Conservation (phyloP, 2,888 invertebrate genomes). For the Drosophila crucigera region DNA sequence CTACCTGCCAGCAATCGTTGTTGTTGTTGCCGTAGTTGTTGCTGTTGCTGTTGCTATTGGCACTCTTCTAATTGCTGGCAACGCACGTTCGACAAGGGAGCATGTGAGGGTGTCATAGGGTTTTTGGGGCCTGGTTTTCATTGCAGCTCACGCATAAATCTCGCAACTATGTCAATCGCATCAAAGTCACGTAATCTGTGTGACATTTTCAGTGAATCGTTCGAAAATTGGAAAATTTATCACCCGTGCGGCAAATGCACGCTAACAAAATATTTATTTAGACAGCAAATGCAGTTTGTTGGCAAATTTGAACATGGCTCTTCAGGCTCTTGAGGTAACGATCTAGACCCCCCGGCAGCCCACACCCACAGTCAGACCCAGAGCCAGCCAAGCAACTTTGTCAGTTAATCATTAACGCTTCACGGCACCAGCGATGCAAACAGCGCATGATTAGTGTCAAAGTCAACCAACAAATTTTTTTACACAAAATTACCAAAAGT, state of each 20-base stretch:
- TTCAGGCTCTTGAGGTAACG: conserved; percentile 22
- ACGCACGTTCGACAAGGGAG: conserved; percentile 58
- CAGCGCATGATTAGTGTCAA: conserved; percentile 74
- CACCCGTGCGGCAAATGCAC: conserved; percentile 49
- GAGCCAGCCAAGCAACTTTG: not conserved
- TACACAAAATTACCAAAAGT: conserved; percentile 26
- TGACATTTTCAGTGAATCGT: conserved; percentile 82
- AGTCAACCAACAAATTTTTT: conserved; percentile 53
- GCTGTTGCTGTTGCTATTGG: conserved; percentile 39
- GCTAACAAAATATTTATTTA: conserved; percentile 42
- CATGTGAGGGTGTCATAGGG: conserved; percentile 23
- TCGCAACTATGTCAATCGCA: conserved; percentile 81
- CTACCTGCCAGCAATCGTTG: conserved; percentile 45
- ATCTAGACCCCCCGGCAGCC: conserved; percentile 16
- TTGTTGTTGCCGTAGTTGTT: conserved; percentile 23
- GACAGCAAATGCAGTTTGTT: conserved; percentile 18
- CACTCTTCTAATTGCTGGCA: conserved; percentile 73
- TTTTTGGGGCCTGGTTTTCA: conserved; percentile 33
- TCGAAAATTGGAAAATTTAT: conserved; percentile 77
- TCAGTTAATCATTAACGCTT: conserved; percentile 64
- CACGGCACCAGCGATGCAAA: conserved; percentile 53
- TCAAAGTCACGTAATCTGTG: conserved; percentile 81
- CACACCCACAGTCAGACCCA: not conserved
- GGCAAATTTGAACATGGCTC: conserved; percentile 29
- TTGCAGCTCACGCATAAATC: conserved; percentile 77